These are phyloP conservation scores for Chymomyza procnemis DNA, from an alignment of 2,888 invertebrate species.

Conservation along the genomic window DNA sequence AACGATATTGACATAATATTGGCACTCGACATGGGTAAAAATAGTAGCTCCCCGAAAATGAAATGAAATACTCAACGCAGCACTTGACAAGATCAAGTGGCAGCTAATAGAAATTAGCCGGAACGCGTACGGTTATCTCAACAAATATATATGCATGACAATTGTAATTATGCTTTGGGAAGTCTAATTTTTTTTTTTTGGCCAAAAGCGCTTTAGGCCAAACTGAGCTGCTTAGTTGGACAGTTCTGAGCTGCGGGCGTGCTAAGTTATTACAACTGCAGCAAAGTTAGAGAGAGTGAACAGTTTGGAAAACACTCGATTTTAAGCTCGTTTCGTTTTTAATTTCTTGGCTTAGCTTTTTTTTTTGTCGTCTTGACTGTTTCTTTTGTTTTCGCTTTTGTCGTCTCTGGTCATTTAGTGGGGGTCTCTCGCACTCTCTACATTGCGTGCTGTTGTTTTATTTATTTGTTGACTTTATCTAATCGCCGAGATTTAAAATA, in stretches of 20 bases:
- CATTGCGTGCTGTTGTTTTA: conserved; percentile 60
- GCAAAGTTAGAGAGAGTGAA: neutral
- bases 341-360: conserved; percentile 31
- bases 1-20: conserved; percentile 43
- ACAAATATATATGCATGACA: neutral
- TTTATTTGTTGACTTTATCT: conserved; percentile 74
- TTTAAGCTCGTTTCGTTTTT: conserved; percentile 16
- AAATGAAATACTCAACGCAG: neutral
- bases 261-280: conserved; percentile 50
- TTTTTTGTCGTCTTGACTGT: conserved; percentile 26
- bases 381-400: conserved; percentile 14
- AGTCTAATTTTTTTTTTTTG: too few species aligned
- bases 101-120: neutral
- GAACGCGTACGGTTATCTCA: neutral
- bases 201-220: neutral
- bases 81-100: neutral
- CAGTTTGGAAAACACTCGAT: too few species aligned
- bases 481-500: conserved; percentile 73
- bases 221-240: conserved; percentile 30
- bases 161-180: neutral
- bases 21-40: conserved; percentile 25
- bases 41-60: conserved; percentile 4
- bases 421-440: too few species aligned
- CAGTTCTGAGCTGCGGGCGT: conserved; percentile 14
- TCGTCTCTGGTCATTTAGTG: conserved; percentile 16